These are phyloP conservation scores for Sphecodes monilicornis DNA, from an alignment of 2,888 invertebrate genomes.

Conservation along the genomic window DNA sequence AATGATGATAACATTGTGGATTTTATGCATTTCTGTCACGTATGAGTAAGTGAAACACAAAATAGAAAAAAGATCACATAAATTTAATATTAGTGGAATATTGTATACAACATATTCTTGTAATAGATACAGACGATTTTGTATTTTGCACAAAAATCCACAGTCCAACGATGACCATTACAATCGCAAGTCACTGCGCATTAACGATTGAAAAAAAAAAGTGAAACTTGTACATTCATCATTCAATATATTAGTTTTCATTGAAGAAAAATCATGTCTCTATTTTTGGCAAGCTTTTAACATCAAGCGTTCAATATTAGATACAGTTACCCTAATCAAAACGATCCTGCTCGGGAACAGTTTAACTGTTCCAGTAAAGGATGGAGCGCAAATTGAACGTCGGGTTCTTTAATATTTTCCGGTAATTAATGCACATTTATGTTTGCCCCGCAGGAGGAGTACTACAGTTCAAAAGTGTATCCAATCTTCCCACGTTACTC, in stretches of 20 bases:
- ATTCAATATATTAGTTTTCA: background rate
- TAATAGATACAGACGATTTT: background rate
- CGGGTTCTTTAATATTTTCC: background rate
- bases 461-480: constrained; percentile 95
- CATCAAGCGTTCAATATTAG: background rate
- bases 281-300: background rate
- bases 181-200: background rate
- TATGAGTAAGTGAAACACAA: no score
- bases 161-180: background rate
- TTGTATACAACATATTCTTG: background rate
- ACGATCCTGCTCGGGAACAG: background rate
- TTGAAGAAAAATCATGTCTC: background rate
- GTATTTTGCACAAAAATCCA: background rate
- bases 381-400: no score
- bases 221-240: background rate
- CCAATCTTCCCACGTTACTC: constrained; percentile 97
- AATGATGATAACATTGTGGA: no score
- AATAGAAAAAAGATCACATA: background rate
- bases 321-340: background rate
- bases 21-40: no score
- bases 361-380: background rate
- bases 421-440: constrained; percentile 30
- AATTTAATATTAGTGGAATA: background rate
- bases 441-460: constrained; percentile 89
- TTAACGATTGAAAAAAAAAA: background rate